Conservation (phyloP, 2,797 vertebrate species). For the Acanthurus leucopareius region DNA sequence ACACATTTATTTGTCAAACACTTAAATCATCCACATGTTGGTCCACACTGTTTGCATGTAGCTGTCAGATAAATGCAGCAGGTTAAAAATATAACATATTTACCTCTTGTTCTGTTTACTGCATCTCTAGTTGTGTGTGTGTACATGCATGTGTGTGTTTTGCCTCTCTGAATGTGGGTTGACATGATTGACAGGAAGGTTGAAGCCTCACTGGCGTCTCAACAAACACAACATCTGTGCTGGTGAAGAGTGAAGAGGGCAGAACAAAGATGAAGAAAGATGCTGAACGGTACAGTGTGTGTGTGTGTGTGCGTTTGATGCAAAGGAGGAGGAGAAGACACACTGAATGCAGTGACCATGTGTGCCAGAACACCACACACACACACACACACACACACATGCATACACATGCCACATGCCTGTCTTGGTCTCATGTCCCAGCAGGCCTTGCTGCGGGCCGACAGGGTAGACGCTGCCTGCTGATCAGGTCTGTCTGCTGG, state of each 20-base stretch:
- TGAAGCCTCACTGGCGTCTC: slow-evolving; percentile 47
- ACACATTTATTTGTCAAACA: neutral
- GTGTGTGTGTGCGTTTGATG: slow-evolving; percentile 35
- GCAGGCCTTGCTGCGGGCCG: slow-evolving; percentile 32
- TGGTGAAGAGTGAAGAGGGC: slow-evolving; percentile 39
- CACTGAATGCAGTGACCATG: slow-evolving; percentile 55
- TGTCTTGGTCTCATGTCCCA: slow-evolving; percentile 56
- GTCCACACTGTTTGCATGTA: too few species aligned
- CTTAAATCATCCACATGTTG: too few species aligned
- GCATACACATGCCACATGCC: slow-evolving; percentile 29
- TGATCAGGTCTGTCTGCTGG: slow-evolving; percentile 33
- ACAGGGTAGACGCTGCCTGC: slow-evolving; percentile 41
- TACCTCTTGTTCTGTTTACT: neutral
- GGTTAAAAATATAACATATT: too few species aligned
- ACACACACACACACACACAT: slow-evolving; percentile 24
- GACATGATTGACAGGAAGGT: slow-evolving; percentile 63
- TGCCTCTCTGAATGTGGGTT: slow-evolving; percentile 54
- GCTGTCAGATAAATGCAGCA: too few species aligned
- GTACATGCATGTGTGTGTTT: slow-evolving; percentile 35
- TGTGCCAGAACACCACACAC: slow-evolving; percentile 45
- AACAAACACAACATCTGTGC: slow-evolving; percentile 67
- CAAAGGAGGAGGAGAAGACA: slow-evolving; percentile 43
- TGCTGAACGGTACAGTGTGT: slow-evolving; percentile 22
- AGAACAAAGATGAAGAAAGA: slow-evolving; percentile 53
- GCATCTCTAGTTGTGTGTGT: slow-evolving; percentile 14